Evolutionary conservation across 1,140 invertebrate genomes (phyloP), one percentile per base, ranked within the genome.

Genomic region (Archegozetes longisetosus): DNA sequence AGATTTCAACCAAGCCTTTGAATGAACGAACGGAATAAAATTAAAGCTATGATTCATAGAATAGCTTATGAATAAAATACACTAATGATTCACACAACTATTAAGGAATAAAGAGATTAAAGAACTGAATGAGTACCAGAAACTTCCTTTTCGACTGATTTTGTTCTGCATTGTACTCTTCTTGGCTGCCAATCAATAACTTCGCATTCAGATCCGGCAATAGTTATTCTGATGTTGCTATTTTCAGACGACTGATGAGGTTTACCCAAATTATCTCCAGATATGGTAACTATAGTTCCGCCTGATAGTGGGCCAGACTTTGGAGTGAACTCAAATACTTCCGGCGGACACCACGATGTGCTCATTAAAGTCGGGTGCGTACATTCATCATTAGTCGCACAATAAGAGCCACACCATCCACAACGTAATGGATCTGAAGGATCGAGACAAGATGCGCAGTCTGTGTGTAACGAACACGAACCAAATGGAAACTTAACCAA

Each of bases 261-360:
- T 12, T 50, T 52, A 1, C 73, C 73, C 65, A 75, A 72, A 55
- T 73, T 68, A 13, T 67, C 64, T 14, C 73, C 73, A 12, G 13
- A 22, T 0, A 74, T 67, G 6, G 68, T 69, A 2, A 75, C 48
- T 9, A 62, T 6, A 1, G 73, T 74, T 1, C 67, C 66, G 22
- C 73, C 73, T 49, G 62, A 49, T 6, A 64, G 61, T 1, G 73
- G 73, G 3, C 73, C 73, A 23, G 62, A 62, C 23, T 55, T 47
- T 0, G 73, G 73, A 14, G n/a, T 48, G 49, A 75, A 67, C 70
- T 73, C 23, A 14, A 27, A 32, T 23, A 66, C 67, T 22, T 61
- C 62, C 14, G 68, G 69, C 13, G 56, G 26, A 60, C 67, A 66
- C 17, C 61, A 51, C 57, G 66, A 23, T 22, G 53, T 49, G 26